phyloP scores from a whole-genome alignment of 2,888 invertebrate genomes.

The Pristionchus fissidentatus region DNA sequence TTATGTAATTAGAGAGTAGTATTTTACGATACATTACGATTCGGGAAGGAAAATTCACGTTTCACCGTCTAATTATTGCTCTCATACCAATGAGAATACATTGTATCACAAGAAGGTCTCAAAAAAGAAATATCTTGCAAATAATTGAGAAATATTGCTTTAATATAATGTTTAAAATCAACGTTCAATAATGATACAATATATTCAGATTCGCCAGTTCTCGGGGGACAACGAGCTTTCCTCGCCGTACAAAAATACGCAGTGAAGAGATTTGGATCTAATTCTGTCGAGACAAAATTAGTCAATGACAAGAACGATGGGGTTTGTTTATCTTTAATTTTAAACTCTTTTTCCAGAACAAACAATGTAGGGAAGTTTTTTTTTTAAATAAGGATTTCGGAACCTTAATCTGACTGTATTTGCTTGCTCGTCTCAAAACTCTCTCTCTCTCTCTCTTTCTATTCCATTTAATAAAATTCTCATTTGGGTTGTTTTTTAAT shows the following conservation, averaged over 20 bases:
- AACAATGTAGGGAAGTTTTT: not conserved
- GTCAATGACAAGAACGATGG: slow-evolving; percentile 20
- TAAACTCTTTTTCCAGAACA: not conserved
- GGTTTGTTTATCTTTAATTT: not conserved
- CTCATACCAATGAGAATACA: not conserved
- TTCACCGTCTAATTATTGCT: too few species aligned
- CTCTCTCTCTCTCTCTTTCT: too few species aligned
- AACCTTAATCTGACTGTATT: too few species aligned
- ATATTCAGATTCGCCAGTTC: slow-evolving; percentile 49
- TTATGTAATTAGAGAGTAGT: too few species aligned
- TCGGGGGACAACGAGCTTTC: slow-evolving; percentile 47
- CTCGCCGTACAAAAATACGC: slow-evolving; percentile 50
- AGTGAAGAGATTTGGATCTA: slow-evolving; percentile 42
- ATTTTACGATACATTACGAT: too few species aligned
- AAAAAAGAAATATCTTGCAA: not conserved
- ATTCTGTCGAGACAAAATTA: slow-evolving; percentile 47
- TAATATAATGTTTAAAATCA: too few species aligned
- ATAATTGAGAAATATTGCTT: not conserved
- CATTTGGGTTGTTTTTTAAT: not conserved
- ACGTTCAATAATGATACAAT: not conserved
- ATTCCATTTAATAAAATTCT: too few species aligned
- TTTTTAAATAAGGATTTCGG: not conserved
- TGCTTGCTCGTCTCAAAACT: too few species aligned
- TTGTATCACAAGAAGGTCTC: not conserved
- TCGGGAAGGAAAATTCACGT: too few species aligned